Percentiles rank a stretch among this genome's conserved stretches.
phyloP scores from a whole-genome alignment of 1,140 invertebrate genomes.

The Drosophila tristis region DNA sequence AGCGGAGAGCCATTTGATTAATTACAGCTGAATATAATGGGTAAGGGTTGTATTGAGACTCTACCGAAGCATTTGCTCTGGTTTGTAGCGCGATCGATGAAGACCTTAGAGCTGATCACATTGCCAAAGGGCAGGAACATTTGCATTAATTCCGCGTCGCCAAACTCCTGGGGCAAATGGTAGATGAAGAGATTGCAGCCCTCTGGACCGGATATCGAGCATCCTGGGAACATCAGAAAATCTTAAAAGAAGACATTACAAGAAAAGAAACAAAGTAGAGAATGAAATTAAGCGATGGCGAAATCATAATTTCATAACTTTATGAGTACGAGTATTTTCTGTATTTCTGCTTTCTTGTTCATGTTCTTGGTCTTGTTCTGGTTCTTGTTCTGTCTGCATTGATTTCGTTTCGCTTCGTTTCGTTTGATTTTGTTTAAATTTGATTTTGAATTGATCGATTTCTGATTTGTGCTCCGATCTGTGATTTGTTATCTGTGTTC shows the following conservation, averaged over 20 bases:
- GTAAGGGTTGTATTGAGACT: slow-evolving; percentile 78
- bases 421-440: slow-evolving; percentile 22
- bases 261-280: slow-evolving; percentile 80
- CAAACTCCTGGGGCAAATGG: slow-evolving; percentile 99
- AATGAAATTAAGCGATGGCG: slow-evolving; percentile 78
- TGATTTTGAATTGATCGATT: slow-evolving; percentile 21
- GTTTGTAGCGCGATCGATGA: slow-evolving; percentile 99
- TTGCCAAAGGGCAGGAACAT: slow-evolving; percentile 99
- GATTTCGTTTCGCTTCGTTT: slow-evolving; percentile 27
- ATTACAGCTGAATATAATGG: not conserved
- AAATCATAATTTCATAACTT: slow-evolving; percentile 71
- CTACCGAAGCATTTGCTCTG: slow-evolving; percentile 99
- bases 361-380: not conserved
- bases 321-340: slow-evolving; percentile 57
- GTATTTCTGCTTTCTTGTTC: slow-evolving; percentile 31
- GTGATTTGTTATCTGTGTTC: slow-evolving; percentile 41
- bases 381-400: not conserved
- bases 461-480: slow-evolving; percentile 5
- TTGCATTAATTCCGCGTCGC: slow-evolving; percentile 98
- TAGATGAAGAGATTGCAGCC: slow-evolving; percentile 99
- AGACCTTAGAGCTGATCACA: slow-evolving; percentile 99
- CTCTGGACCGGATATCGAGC: slow-evolving; percentile 98
- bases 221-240: slow-evolving; percentile 92
- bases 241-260: slow-evolving; percentile 84
- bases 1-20: not conserved